phyloP scores from a whole-genome alignment of 64 coral and sea anemone species.

The Pachyseris speciosa region DNA sequence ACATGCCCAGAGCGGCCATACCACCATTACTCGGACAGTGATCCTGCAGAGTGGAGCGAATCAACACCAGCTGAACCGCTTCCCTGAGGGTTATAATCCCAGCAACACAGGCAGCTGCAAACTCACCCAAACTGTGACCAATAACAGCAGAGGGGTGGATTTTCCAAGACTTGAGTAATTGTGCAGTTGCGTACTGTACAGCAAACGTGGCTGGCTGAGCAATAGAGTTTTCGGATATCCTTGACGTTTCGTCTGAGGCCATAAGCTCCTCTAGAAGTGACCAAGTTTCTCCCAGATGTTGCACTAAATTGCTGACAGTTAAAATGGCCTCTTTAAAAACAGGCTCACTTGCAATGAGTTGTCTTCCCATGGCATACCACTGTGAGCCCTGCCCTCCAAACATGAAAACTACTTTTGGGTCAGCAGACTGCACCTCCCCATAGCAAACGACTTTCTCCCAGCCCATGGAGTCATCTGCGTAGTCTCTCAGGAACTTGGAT shows the following conservation, averaged over 20 bases:
- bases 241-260: constrained; percentile 49
- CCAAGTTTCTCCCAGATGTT: constrained; percentile 24
- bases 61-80: constrained; percentile 54
- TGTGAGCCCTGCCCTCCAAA: constrained; percentile 82
- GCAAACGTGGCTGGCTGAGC: constrained; percentile 76
- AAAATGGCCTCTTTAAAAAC: constrained; percentile 58
- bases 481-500: not conserved
- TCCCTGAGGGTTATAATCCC: constrained; percentile 62
- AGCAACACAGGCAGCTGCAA: constrained; percentile 72
- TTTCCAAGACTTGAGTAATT: constrained; percentile 75
- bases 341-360: constrained; percentile 61
- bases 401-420: constrained; percentile 56
- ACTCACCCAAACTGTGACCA: constrained; percentile 88
- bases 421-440: not conserved
- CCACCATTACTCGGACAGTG: constrained; percentile 51
- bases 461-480: not conserved
- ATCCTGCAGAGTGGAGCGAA: constrained; percentile 78
- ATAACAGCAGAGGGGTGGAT: constrained; percentile 77
- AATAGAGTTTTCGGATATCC: constrained; percentile 40
- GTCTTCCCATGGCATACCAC: constrained; percentile 82
- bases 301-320: constrained; percentile 36
- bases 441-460: constrained; percentile 23
- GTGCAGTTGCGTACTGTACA: constrained; percentile 76
- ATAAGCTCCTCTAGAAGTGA: constrained; percentile 47
- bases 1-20: constrained; percentile 87